Percentiles rank a stretch among this genome's conserved stretches.
These are phyloP conservation scores for Dreissena rostriformis DNA, from an alignment of 1,140 invertebrate genomes.

Conservation along the genomic window DNA sequence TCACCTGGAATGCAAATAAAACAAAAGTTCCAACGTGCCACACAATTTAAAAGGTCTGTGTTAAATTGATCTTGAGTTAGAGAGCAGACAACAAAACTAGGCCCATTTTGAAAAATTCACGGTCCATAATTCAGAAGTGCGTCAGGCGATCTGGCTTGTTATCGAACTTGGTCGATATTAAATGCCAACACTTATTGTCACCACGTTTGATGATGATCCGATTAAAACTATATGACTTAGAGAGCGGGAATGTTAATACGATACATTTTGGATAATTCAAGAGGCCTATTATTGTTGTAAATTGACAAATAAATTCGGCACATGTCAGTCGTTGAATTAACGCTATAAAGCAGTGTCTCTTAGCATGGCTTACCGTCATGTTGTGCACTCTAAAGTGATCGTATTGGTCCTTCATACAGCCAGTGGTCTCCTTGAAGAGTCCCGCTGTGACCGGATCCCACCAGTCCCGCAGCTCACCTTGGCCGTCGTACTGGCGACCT, in stretches of 20 bases:
- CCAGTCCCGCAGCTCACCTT: slow-evolving; percentile 72
- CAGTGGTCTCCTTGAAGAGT: slow-evolving; percentile 70
- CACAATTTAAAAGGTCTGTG: not conserved
- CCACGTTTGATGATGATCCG: no score
- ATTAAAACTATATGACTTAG: no score
- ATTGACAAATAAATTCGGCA: no score
- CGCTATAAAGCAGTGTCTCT: no score
- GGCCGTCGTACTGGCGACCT: slow-evolving; percentile 75
- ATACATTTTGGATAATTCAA: no score
- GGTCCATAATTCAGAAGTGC: not conserved
- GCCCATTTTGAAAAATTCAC: not conserved
- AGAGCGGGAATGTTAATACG: not conserved
- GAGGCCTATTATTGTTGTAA: no score
- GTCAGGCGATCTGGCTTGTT: not conserved
- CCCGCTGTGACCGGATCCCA: slow-evolving; percentile 71
- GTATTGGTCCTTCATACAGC: slow-evolving; percentile 75
- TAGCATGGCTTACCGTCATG: slow-evolving; percentile 37
- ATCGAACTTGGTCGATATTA: not conserved
- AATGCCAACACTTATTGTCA: no score
- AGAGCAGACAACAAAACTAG: not conserved
- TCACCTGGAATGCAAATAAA: slow-evolving; percentile 58
- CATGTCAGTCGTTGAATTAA: no score
- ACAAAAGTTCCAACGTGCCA: not conserved
- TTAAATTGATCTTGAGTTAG: not conserved
- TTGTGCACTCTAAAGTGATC: slow-evolving; percentile 64